Evolutionary conservation across 64 coral and sea anemone species (phyloP).

Genomic region (Orbicella faveolata): DNA sequence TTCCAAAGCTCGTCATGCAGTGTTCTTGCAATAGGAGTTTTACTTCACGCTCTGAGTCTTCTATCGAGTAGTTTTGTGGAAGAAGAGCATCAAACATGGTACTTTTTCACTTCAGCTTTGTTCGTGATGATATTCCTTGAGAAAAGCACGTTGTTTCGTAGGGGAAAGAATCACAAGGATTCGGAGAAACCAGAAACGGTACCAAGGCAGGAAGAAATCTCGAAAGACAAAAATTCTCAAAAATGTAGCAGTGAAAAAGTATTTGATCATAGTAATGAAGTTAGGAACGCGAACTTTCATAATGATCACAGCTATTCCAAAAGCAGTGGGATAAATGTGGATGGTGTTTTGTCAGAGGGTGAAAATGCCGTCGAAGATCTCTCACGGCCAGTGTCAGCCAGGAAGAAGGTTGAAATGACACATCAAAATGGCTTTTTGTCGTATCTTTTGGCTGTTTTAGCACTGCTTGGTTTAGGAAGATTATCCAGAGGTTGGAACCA

Average conservation of each 20-base stretch:
- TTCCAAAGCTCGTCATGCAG: neutral
- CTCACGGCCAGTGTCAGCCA: neutral
- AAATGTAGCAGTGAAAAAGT: neutral
- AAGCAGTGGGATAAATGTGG: neutral
- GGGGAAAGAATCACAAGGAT: neutral
- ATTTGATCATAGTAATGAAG: neutral
- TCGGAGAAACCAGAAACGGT: neutral
- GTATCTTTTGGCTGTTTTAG: neutral
- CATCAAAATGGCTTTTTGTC: neutral
- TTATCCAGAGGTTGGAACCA: constrained; percentile 79
- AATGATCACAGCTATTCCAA: neutral
- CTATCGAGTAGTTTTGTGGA: constrained; percentile 97
- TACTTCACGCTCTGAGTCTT: constrained; percentile 78
- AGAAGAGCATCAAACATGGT: constrained; percentile 98
- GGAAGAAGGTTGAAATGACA: neutral
- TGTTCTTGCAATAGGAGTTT: constrained; percentile 57
- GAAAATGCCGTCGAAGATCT: neutral
- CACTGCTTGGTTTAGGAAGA: constrained; percentile 55
- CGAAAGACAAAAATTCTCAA: neutral
- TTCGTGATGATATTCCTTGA: constrained; percentile 60
- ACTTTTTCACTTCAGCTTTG: constrained; percentile 72
- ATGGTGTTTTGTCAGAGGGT: no score
- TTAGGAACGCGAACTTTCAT: neutral
- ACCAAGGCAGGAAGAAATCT: neutral
- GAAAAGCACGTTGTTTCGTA: neutral